Conservation (phyloP, 2,113 vertebrate species). For the Onychostruthus taczanowskii region DNA sequence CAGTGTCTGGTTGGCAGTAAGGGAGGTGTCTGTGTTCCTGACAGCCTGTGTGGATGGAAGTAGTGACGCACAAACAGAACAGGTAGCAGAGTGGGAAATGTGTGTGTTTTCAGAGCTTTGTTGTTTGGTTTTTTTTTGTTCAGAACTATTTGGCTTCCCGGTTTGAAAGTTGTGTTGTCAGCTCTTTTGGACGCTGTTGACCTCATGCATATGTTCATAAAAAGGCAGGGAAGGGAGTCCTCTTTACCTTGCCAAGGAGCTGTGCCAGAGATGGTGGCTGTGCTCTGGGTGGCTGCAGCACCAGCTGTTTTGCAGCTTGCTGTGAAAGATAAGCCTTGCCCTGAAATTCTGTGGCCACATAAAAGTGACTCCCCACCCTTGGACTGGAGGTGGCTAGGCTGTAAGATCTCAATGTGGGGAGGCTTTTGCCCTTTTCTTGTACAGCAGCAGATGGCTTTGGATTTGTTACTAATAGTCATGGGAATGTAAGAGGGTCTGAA, state of each 20-base stretch:
- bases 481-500: not conserved
- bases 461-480: not conserved
- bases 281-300: rapidly evolving
- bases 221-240: not conserved
- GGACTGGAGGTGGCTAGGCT: not conserved
- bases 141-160: not conserved
- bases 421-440: not conserved
- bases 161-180: not conserved
- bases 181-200: not conserved
- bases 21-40: not conserved
- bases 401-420: rapidly evolving
- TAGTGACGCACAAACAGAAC: not conserved
- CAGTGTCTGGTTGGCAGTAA: not conserved
- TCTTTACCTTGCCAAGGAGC: not conserved
- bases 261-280: not conserved
- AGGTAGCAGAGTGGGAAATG: not conserved
- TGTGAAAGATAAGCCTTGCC: not conserved
- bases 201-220: not conserved
- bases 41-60: rapidly evolving
- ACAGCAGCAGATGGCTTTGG: not conserved
- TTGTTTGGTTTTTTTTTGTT: not conserved
- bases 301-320: not conserved
- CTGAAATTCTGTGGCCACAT: not conserved
- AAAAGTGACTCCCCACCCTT: not conserved
- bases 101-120: not conserved